Conservation (phyloP, 2,888 invertebrate species). For the Acronicta alni region DNA sequence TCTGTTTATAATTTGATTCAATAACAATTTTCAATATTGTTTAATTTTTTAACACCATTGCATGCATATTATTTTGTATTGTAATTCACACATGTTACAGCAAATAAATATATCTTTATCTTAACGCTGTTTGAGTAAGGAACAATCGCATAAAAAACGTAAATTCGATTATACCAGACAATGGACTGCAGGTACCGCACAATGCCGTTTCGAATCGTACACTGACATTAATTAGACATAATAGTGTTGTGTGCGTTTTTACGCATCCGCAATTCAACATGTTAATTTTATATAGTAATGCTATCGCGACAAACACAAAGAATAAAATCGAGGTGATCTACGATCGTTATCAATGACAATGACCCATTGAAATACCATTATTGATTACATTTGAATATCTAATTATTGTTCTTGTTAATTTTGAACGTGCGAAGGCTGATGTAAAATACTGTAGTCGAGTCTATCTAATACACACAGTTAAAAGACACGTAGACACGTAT, state of each 20-base stretch:
- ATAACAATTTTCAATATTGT: too few relatives aligned
- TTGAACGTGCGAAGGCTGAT: slow-evolving; percentile 18
- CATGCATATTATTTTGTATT: too few relatives aligned
- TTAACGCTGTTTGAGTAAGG: neutral
- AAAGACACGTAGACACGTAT: too few relatives aligned
- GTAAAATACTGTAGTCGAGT: neutral
- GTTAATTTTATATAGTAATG: slow-evolving; percentile 12
- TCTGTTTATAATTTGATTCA: too few relatives aligned
- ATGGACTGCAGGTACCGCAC: slow-evolving; percentile 51
- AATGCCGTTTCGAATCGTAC: slow-evolving; percentile 63
- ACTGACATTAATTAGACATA: slow-evolving; percentile 66
- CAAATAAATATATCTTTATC: too few relatives aligned
- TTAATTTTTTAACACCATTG: too few relatives aligned
- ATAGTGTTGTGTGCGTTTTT: slow-evolving; percentile 54
- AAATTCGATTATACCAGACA: slow-evolving; percentile 33
- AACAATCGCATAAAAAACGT: slow-evolving; percentile 3
- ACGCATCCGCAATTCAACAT: slow-evolving; percentile 35
- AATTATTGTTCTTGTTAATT: slow-evolving; percentile 27
- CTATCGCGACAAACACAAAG: slow-evolving; percentile 1
- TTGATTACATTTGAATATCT: slow-evolving; percentile 18
- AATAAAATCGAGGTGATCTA: slow-evolving; percentile 32
- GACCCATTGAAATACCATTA: slow-evolving; percentile 27
- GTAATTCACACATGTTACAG: too few relatives aligned
- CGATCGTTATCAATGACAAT: slow-evolving; percentile 35
- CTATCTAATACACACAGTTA: too few relatives aligned